These are phyloP conservation scores for Glaucidium brasilianum DNA, from an alignment of 2,113 vertebrate species.

Conservation along the genomic window DNA sequence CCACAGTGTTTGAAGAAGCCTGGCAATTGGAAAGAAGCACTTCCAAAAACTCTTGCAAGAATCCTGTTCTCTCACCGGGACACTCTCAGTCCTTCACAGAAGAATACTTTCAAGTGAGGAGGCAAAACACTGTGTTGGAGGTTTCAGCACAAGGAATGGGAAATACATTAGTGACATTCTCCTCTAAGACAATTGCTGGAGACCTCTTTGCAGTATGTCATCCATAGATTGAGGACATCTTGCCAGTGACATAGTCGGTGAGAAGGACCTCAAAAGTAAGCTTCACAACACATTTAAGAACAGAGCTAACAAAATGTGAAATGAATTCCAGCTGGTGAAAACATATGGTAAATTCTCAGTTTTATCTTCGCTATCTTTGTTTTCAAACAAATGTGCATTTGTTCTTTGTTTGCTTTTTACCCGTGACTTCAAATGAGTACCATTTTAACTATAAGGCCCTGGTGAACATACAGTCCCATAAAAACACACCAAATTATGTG, in stretches of 20 bases:
- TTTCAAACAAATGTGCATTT: conserved; percentile 75
- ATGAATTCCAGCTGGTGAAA: conserved; percentile 72
- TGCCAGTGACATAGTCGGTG: neutral
- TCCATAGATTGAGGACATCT: neutral
- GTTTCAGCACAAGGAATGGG: neutral
- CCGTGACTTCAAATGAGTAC: conserved; percentile 41
- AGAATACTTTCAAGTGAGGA: neutral
- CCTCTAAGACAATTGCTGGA: neutral
- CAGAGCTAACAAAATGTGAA: conserved; percentile 61
- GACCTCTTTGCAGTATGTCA: neutral
- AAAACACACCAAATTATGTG: conserved; percentile 17
- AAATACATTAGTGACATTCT: conserved; percentile 11
- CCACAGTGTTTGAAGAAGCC: neutral
- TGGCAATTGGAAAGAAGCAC: neutral
- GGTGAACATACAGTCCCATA: neutral
- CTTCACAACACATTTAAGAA: neutral
- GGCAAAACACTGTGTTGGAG: neutral
- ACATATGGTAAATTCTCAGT: conserved; percentile 63
- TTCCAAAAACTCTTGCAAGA: conserved; percentile 3
- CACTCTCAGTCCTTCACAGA: neutral
- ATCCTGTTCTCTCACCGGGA: neutral
- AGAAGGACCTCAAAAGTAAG: conserved; percentile 20
- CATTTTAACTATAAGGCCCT: conserved; percentile 26
- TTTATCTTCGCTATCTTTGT: conserved; percentile 72
- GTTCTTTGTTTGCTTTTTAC: conserved; percentile 66